Evolutionary conservation across 2,888 invertebrate genomes (phyloP), one percentile per base, ranked within the genome.

Genomic region (Epsilonema sp.): DNA sequence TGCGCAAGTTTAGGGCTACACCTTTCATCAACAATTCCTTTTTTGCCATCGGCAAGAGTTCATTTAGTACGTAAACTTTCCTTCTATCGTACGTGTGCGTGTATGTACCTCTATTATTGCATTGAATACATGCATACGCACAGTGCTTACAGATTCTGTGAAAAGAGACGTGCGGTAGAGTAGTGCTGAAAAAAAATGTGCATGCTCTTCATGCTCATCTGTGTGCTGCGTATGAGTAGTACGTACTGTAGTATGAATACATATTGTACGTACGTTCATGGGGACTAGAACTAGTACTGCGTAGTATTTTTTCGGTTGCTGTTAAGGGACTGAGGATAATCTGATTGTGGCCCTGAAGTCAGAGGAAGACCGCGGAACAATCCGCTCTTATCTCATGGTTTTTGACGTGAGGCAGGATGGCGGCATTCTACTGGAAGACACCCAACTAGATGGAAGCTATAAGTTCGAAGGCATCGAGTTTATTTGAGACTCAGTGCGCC

Each of bases 401-500:
- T 89, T 92, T 68, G 78, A 75, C 48, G 53, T 66, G n/a, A n/a
- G n/a, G n/a, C n/a, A n/a, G 23, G 71, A 78, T 20, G 90, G 90
- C 0, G 75, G 76, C 47, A 74, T 82, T 16, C 56, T 90, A 45
- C 62, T 87, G 59, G 75, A 78, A 1, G 89, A 90, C 62, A 75
- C 76, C 1, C 75, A 78, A 61, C 73, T 90, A 50, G 80, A 80
- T 21, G 76, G 51, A 5, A 55, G 82, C 63, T 70, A 78, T 51
- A 92, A 92, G 71, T 92, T 80, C 67, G 90, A 92, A 71, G 92
- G 92, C 43, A 70, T 92, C 47, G 92, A 92, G 67, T 92, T 92
- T 74, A 60, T 72, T 47, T 66, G 20, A 42, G n/a, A n/a, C n/a
- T n/a, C n/a, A n/a, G n/a, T n/a, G n/a, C n/a, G n/a, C 31, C 8